Conservation (phyloP, 2,113 vertebrate species). For the Rhynchomys soricoides region DNA sequence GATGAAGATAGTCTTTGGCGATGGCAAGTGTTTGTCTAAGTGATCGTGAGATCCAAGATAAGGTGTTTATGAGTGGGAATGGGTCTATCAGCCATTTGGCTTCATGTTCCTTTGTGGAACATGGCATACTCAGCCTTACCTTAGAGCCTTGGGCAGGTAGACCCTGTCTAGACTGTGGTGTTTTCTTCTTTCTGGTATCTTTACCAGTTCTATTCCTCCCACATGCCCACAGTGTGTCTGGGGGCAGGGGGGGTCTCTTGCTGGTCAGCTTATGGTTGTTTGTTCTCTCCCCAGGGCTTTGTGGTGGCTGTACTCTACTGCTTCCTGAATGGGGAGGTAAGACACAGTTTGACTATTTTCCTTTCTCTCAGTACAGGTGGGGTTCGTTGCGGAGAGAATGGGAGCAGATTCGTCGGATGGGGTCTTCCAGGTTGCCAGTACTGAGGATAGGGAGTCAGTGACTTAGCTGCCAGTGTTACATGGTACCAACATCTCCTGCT, state of each 20-base stretch:
- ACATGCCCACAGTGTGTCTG: too few relatives aligned
- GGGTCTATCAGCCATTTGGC: neutral
- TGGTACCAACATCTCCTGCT: neutral
- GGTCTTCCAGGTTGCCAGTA: neutral
- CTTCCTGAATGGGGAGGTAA: constrained; percentile 99
- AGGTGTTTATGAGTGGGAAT: neutral
- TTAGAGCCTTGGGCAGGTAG: neutral
- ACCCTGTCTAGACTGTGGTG: neutral
- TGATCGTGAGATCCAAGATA: neutral
- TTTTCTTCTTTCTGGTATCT: neutral
- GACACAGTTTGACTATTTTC: constrained; percentile 67
- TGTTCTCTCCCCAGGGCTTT: constrained; percentile 90
- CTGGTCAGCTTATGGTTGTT: neutral
- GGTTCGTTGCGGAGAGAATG: neutral
- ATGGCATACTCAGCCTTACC: neutral
- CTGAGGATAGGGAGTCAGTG: too few relatives aligned
- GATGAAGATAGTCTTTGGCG: neutral
- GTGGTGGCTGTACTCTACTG: constrained; percentile 99
- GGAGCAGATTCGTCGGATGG: too few relatives aligned
- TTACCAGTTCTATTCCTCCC: rapidly evolving
- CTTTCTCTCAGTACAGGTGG: neutral
- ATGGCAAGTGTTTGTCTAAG: neutral
- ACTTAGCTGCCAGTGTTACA: rapidly evolving
- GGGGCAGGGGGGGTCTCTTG: too few relatives aligned
- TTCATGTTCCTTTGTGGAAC: too few relatives aligned